phyloP scores from a whole-genome alignment of 2,888 invertebrate species.

The Pristionchus entomophagus region DNA sequence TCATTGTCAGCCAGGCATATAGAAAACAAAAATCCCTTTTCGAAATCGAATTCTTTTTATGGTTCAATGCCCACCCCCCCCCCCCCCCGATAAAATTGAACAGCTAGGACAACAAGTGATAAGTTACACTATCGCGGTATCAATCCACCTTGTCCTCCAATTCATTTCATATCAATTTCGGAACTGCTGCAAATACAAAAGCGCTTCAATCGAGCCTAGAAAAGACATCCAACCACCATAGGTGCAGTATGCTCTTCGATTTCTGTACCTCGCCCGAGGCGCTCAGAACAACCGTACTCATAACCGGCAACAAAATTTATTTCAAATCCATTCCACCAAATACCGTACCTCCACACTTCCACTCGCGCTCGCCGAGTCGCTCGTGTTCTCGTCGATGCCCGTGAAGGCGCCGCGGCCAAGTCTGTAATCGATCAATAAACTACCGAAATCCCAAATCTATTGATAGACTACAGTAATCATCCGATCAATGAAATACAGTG shows the following conservation, averaged over 20 bases:
- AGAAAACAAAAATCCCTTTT: too few species aligned
- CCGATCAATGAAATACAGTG: not conserved
- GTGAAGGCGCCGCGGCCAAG: conserved; percentile 46
- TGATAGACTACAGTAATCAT: not conserved
- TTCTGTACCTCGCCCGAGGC: too few species aligned
- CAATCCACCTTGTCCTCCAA: not conserved
- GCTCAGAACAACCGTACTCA: too few species aligned
- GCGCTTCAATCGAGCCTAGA: too few species aligned
- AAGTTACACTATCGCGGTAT: not conserved
- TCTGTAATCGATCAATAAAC: conserved; percentile 27
- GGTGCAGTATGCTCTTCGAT: too few species aligned
- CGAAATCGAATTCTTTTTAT: not conserved
- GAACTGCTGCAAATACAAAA: not conserved
- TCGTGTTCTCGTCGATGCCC: conserved; percentile 40
- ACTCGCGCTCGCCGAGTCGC: conserved; percentile 40
- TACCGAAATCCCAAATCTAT: not conserved
- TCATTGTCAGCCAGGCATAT: too few species aligned
- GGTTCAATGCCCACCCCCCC: not conserved
- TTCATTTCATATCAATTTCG: not conserved
- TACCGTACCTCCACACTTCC: conserved; percentile 47
- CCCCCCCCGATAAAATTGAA: too few species aligned
- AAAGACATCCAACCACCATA: too few species aligned
- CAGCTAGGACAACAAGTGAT: not conserved
- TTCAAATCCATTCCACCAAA: too few species aligned
- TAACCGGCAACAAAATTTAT: too few species aligned